phyloP scores from a whole-genome alignment of 2,113 vertebrate genomes.

The Rattus norvegicus region GRCr8 NC_086025.1:22916501-22917000 shows the following conservation, averaged over 20 bases:
- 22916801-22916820: neutral
- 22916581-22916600: neutral
- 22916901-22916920: neutral
- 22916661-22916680: neutral
- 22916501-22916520: conserved; percentile 9
- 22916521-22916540: neutral
- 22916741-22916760: neutral
- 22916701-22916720: neutral
- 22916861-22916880: neutral
- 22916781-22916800: neutral
- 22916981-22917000: neutral
- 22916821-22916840: neutral
- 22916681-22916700: neutral
- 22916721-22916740: neutral
- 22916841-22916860: neutral
- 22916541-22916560: neutral
- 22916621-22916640: neutral
- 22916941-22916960: neutral
- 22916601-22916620: neutral
- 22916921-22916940: neutral
- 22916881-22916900: neutral
- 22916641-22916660: neutral
- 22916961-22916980: neutral
- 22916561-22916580: neutral
- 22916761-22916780: neutral